Evolutionary conservation across 2,888 invertebrate genomes (phyloP).

Genomic region (Ctenicera cuprea): DNA sequence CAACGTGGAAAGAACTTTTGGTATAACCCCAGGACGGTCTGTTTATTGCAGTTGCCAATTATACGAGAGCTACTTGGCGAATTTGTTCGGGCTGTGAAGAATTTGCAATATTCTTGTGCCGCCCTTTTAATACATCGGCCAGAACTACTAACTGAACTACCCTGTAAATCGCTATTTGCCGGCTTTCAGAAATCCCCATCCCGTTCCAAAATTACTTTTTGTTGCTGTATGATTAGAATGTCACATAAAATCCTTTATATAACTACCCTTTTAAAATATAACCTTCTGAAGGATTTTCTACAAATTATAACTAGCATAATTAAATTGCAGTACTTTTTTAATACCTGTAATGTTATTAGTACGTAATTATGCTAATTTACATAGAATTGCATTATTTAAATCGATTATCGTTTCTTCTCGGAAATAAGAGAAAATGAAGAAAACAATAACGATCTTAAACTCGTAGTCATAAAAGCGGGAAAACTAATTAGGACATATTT

Average conservation of each 20-base stretch:
- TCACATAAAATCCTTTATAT: conserved; percentile 53
- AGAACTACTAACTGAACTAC: conserved; percentile 42
- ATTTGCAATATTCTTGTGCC: conserved; percentile 30
- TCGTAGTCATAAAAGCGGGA: too few species aligned
- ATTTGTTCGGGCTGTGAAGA: conserved; percentile 24
- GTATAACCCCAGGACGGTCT: conserved; percentile 39
- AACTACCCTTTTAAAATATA: conserved; percentile 49
- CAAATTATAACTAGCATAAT: conserved; percentile 28
- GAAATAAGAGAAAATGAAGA: background rate
- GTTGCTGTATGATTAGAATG: conserved; percentile 54
- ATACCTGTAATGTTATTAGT: background rate
- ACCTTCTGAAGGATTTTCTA: conserved; percentile 38
- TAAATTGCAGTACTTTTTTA: conserved; percentile 4
- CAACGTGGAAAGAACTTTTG: conserved; percentile 34
- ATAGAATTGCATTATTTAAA: too few species aligned
- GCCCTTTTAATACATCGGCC: conserved; percentile 24
- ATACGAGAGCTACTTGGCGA: conserved; percentile 39
- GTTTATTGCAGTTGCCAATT: conserved; percentile 48
- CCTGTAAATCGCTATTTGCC: conserved; percentile 53
- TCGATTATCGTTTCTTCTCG: background rate
- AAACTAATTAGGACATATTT: too few species aligned
- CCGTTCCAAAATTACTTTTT: conserved; percentile 52
- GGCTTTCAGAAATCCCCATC: conserved; percentile 52
- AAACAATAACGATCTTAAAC: background rate
- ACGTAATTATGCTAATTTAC: background rate